These are phyloP conservation scores for Aphodius granarius DNA, from an alignment of 2,888 invertebrate species.

Conservation along the genomic window DNA sequence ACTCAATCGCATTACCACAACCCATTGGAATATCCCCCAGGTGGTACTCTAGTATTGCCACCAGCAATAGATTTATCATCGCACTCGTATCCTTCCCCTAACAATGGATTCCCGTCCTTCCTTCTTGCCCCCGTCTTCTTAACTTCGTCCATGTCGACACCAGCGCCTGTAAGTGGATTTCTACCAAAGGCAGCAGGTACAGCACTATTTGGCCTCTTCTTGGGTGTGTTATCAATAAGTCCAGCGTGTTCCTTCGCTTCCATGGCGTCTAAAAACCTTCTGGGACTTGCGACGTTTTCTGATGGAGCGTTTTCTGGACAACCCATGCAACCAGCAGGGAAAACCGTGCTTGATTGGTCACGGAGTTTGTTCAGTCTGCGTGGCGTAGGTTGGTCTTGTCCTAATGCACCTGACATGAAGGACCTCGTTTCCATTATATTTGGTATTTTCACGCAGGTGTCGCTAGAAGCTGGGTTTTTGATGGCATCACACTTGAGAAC, in stretches of 20 bases:
- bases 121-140: conserved; percentile 35
- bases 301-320: conserved; percentile 29
- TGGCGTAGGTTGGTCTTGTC: conserved; percentile 3
- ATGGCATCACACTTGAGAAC: background rate
- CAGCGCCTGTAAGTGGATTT: conserved; percentile 50
- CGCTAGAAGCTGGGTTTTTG: background rate
- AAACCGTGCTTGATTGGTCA: conserved; percentile 38
- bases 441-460: background rate
- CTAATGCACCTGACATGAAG: background rate
- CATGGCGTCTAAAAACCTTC: conserved; percentile 35
- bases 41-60: conserved; percentile 46
- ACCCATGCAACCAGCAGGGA: conserved; percentile 43
- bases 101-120: conserved; percentile 49
- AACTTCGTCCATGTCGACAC: conserved; percentile 45
- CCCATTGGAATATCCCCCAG: conserved; percentile 51
- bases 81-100: conserved; percentile 47
- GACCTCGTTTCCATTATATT: background rate
- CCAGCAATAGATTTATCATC: conserved; percentile 25
- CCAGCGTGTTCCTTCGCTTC: conserved; percentile 32
- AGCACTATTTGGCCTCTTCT: conserved; percentile 29
- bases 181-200: conserved; percentile 31
- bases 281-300: conserved; percentile 28
- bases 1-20: conserved; percentile 44
- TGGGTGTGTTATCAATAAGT: conserved; percentile 36
- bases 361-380: conserved; percentile 34